phyloP scores from a whole-genome alignment of 1,140 invertebrate species.

The Leguminivora glycinivorella region DNA sequence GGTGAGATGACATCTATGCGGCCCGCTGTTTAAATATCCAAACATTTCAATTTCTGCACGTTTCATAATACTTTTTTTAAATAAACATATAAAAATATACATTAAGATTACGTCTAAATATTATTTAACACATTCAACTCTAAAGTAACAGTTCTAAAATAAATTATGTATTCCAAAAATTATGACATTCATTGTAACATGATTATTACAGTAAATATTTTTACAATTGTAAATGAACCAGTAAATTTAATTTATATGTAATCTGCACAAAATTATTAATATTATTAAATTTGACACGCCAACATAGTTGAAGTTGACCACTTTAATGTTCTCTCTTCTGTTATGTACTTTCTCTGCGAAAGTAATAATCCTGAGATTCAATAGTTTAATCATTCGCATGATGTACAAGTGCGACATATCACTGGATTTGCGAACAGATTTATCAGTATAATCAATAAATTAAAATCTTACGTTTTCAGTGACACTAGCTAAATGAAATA shows the following conservation, averaged over 20 bases:
- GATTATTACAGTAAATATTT: slow-evolving; percentile 41
- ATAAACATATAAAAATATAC: slow-evolving; percentile 74
- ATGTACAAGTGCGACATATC: neutral
- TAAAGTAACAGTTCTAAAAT: slow-evolving; percentile 64
- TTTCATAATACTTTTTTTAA: slow-evolving; percentile 67
- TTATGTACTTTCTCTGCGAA: slow-evolving; percentile 6
- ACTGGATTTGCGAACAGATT: neutral
- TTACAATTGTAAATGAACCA: slow-evolving; percentile 31
- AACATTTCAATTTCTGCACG: slow-evolving; percentile 45
- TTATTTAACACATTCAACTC: slow-evolving; percentile 70
- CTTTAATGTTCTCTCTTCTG: slow-evolving; percentile 9
- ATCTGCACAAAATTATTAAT: neutral
- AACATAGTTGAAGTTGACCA: too few relatives aligned
- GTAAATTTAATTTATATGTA: slow-evolving; percentile 25
- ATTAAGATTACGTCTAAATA: slow-evolving; percentile 69
- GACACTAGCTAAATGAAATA: slow-evolving; percentile 52
- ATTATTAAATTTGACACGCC: slow-evolving; percentile 19
- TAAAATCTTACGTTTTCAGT: slow-evolving; percentile 36
- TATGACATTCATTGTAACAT: slow-evolving; percentile 43
- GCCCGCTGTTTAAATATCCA: neutral
- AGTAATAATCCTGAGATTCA: slow-evolving; percentile 24
- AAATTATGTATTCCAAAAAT: slow-evolving; percentile 58
- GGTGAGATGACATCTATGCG: neutral
- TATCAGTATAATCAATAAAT: slow-evolving; percentile 30
- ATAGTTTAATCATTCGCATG: neutral